A percentile compares a stretch with the other conserved stretches of the same genome.
Evolutionary conservation across 1,140 invertebrate genomes (phyloP).

Genomic region (Drosophila yakuba): DNA sequence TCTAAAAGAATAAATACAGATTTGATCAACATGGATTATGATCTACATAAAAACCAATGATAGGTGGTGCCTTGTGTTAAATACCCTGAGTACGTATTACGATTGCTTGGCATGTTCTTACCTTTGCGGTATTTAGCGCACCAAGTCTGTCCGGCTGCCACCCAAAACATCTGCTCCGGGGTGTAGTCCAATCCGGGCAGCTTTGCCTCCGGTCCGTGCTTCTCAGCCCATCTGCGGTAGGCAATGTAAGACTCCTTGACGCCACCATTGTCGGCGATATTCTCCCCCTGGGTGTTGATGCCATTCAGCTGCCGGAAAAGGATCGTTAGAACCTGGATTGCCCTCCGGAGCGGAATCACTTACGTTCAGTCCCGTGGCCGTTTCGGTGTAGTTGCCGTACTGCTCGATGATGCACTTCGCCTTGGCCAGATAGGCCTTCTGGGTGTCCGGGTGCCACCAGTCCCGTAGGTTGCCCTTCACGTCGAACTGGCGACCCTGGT

Average conservation of each 20-base stretch:
- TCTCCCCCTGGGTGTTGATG: slow-evolving; percentile 95
- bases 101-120: slow-evolving; percentile 8
- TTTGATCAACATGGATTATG: background rate
- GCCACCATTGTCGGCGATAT: slow-evolving; percentile 96
- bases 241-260: slow-evolving; percentile 94
- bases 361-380: slow-evolving; percentile 90
- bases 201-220: slow-evolving; percentile 88
- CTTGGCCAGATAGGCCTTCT: slow-evolving; percentile 90
- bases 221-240: slow-evolving; percentile 89
- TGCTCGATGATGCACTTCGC: slow-evolving; percentile 95
- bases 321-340: slow-evolving; percentile 3
- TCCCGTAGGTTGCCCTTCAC: slow-evolving; percentile 93
- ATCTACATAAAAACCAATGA: background rate
- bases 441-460: slow-evolving; percentile 93
- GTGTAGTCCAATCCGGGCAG: slow-evolving; percentile 89
- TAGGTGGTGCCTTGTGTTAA: background rate
- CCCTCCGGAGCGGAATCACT: slow-evolving; percentile 22
- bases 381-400: slow-evolving; percentile 92
- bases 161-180: slow-evolving; percentile 91
- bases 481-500: slow-evolving; percentile 95
- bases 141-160: slow-evolving; percentile 88
- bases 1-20: slow-evolving; percentile 85
- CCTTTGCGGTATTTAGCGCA: slow-evolving; percentile 86
- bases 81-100: background rate
- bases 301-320: slow-evolving; percentile 90